These are phyloP conservation scores for Petrocephalus zakoni DNA, from an alignment of 2,113 vertebrate genomes.

Conservation along the genomic window DNA sequence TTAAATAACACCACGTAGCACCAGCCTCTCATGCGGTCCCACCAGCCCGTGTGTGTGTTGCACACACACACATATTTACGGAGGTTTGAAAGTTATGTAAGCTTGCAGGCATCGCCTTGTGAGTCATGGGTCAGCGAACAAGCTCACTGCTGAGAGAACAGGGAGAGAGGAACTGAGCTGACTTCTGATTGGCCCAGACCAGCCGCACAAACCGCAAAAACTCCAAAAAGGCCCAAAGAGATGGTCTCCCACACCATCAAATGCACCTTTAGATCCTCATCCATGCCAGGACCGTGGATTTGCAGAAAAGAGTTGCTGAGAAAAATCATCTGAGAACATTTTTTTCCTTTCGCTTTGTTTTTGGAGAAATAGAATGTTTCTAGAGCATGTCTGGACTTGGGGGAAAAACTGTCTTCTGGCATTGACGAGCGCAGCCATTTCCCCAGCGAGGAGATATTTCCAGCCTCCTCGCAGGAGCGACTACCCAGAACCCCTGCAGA, in stretches of 20 bases:
- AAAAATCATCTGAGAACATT: constrained; percentile 23
- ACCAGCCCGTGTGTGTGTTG: background rate
- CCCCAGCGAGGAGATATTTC: constrained; percentile 42
- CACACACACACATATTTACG: background rate
- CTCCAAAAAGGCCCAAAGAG: background rate
- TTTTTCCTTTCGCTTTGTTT: constrained; percentile 22
- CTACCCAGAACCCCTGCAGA: constrained; percentile 29
- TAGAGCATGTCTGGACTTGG: constrained; percentile 35
- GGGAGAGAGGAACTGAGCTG: background rate
- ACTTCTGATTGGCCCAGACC: background rate
- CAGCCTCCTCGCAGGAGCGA: constrained; percentile 22
- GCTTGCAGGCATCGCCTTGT: background rate
- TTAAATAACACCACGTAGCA: background rate
- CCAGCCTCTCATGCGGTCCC: background rate
- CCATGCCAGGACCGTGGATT: background rate
- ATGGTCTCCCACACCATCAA: background rate
- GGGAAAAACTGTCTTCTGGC: constrained; percentile 31
- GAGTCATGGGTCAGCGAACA: constrained; percentile 10
- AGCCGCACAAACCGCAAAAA: background rate
- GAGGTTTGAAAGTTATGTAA: constrained; percentile 8
- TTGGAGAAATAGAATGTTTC: constrained; percentile 36
- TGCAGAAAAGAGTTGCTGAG: background rate
- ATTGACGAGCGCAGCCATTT: constrained; percentile 40
- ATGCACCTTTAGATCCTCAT: background rate
- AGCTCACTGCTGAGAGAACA: background rate